These are phyloP conservation scores for Hydrozoanthus tunicans DNA, from an alignment of 64 coral and sea anemone species.

Conservation along the genomic window DNA sequence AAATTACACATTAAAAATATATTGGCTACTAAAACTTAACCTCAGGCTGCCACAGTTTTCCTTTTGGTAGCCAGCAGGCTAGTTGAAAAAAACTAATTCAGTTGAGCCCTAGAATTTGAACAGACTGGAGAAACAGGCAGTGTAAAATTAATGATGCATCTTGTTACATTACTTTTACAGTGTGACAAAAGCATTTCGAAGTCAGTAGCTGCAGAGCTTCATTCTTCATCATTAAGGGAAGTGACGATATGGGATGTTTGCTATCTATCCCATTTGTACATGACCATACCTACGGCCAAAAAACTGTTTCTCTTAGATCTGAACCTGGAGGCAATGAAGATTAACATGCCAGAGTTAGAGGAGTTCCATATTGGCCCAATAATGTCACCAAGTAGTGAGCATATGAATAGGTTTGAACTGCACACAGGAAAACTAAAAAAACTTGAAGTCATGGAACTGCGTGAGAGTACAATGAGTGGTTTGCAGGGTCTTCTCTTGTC, in stretches of 20 bases:
- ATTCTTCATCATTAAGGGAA: constrained; percentile 58
- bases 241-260: constrained; percentile 64
- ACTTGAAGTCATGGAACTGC: constrained; percentile 58
- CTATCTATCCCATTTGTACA: constrained; percentile 43
- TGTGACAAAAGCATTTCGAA: constrained; percentile 52
- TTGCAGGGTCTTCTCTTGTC: constrained; percentile 25
- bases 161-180: constrained; percentile 24
- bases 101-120: too few relatives aligned
- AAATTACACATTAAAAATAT: too few relatives aligned
- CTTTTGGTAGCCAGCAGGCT: too few relatives aligned
- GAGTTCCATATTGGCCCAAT: constrained; percentile 64
- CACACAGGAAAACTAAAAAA: constrained; percentile 58
- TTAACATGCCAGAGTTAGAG: constrained; percentile 52
- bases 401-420: constrained; percentile 36
- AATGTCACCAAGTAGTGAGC: not conserved
- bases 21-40: too few relatives aligned
- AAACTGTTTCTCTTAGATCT: constrained; percentile 74
- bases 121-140: too few relatives aligned
- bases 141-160: too few relatives aligned
- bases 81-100: too few relatives aligned
- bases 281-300: constrained; percentile 27
- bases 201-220: constrained; percentile 15
- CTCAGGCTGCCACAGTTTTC: too few relatives aligned
- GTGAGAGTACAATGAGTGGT: not conserved
- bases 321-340: constrained; percentile 38